These are phyloP conservation scores for Chrysemys picta DNA, from an alignment of 2,113 vertebrate species.

Conservation along the genomic window DNA sequence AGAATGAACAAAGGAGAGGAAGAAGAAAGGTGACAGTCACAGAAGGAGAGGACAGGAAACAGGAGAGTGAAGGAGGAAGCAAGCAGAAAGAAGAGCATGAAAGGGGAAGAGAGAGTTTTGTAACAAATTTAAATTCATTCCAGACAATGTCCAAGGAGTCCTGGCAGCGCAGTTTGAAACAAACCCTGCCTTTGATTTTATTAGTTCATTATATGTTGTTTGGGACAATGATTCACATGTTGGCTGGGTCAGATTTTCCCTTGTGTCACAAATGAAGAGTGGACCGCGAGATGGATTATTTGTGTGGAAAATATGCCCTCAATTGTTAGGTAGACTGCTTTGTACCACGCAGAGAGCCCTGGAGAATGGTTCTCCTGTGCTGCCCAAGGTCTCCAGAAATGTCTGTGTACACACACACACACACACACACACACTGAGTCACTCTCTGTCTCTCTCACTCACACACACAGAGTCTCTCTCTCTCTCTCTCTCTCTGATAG, in stretches of 20 bases:
- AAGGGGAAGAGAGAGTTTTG: slow-evolving; percentile 51
- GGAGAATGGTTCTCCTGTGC: slow-evolving; percentile 19
- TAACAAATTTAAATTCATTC: slow-evolving; percentile 74
- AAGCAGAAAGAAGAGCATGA: background rate
- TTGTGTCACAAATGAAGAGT: slow-evolving; percentile 71
- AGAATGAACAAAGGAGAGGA: background rate
- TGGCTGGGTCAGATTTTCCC: slow-evolving; percentile 73
- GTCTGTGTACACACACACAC: background rate
- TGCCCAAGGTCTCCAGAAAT: background rate
- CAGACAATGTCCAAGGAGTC: slow-evolving; percentile 74
- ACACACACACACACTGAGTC: background rate
- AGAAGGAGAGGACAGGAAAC: background rate
- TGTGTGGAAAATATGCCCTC: slow-evolving; percentile 68
- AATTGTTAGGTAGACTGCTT: slow-evolving; percentile 67
- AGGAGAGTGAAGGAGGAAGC: background rate
- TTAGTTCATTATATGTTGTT: slow-evolving; percentile 76
- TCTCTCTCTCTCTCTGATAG: background rate
- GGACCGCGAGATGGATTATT: slow-evolving; percentile 64
- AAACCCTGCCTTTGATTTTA: slow-evolving; percentile 75
- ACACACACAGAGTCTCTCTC: background rate
- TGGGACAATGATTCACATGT: slow-evolving; percentile 71
- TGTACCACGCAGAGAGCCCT: background rate
- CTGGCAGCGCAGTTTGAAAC: slow-evolving; percentile 71
- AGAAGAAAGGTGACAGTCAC: background rate
- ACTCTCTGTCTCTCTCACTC: background rate